Evolutionary conservation across 2,113 vertebrate genomes (phyloP).

Genomic region (Jacana jacana): DNA sequence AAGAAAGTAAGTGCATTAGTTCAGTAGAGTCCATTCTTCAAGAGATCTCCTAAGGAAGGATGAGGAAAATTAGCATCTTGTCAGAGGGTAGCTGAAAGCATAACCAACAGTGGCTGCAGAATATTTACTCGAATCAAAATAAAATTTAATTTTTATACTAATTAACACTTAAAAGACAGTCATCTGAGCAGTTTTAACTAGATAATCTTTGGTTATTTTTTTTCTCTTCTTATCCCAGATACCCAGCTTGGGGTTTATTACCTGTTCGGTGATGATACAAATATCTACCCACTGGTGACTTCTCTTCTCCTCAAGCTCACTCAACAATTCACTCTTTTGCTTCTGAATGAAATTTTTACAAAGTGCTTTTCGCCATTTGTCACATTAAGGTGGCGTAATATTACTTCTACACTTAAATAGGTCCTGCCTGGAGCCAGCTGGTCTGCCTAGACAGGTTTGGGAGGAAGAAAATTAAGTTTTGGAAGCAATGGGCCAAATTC

Average conservation of each 20-base stretch:
- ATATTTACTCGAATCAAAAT: conserved; percentile 21
- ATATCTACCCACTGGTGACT: neutral
- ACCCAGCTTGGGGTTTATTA: neutral
- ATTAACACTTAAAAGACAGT: conserved; percentile 31
- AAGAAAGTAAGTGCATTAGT: conserved; percentile 52
- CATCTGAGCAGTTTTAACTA: neutral
- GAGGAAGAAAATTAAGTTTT: conserved; percentile 54
- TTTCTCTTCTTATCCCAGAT: neutral
- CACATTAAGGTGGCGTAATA: conserved; percentile 23
- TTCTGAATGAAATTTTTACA: conserved; percentile 11
- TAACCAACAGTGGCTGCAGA: neutral
- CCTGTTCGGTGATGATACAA: neutral
- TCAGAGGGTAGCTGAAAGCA: conserved; percentile 26
- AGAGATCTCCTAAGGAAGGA: conserved; percentile 38
- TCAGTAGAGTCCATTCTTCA: neutral
- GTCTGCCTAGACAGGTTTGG: conserved; percentile 25
- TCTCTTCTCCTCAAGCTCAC: neutral
- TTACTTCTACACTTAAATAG: conserved; percentile 19
- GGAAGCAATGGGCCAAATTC: conserved; percentile 47
- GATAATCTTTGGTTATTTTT: neutral
- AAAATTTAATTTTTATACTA: conserved; percentile 44
- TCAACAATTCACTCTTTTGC: neutral
- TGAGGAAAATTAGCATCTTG: conserved; percentile 42
- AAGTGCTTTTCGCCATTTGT: conserved; percentile 46
- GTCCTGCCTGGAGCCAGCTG: conserved; percentile 33